These are phyloP conservation scores for Tiliqua scincoides DNA, from an alignment of 2,113 vertebrate genomes.

Conservation along the genomic window DNA sequence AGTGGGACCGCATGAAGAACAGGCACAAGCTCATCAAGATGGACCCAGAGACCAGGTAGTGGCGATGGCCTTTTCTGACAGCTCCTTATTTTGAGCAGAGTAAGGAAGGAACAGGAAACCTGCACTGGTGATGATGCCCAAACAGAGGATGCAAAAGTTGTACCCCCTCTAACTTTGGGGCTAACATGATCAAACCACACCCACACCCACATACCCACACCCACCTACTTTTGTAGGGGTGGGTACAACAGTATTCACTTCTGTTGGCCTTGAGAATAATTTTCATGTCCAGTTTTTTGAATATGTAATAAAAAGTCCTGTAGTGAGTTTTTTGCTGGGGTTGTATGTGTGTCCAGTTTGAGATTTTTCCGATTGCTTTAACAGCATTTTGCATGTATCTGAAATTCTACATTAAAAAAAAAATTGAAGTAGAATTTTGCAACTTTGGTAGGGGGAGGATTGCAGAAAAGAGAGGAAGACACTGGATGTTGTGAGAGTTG, in stretches of 20 bases:
- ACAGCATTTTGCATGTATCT: neutral
- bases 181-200: neutral
- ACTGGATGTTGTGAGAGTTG: neutral
- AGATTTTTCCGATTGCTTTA: neutral
- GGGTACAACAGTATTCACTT: neutral
- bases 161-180: neutral
- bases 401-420: neutral
- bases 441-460: neutral
- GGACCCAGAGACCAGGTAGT: slow-evolving; percentile 93
- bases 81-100: no score
- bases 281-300: neutral
- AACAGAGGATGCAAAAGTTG: neutral
- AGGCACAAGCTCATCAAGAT: slow-evolving; percentile 89
- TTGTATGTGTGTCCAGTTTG: neutral
- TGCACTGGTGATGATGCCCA: neutral
- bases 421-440: neutral
- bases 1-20: slow-evolving; percentile 88
- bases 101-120: neutral
- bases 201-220: neutral
- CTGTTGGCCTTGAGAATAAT: neutral
- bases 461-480: neutral
- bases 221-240: neutral
- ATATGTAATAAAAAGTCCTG: neutral
- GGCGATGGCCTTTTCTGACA: neutral
- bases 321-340: neutral